Evolutionary conservation across 2,797 vertebrate species (phyloP), one percentile per base, ranked within the genome.

Genomic region (Melanotaenia pygmaea): DNA sequence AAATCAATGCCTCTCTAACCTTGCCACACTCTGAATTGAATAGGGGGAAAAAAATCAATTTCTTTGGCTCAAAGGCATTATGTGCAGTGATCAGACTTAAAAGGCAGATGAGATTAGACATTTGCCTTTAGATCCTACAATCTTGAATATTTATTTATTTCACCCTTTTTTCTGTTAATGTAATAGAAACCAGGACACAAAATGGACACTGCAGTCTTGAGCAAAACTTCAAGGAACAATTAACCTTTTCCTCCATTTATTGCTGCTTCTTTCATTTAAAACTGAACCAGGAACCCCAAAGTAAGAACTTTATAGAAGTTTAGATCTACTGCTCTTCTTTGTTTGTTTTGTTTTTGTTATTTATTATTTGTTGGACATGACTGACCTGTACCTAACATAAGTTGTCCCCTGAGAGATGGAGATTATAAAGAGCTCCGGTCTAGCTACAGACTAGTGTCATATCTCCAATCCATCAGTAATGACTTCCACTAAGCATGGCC

Each of bases 401-500:
- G 18, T 32, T 1, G 20, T 7, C 57, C 50, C 20, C 20, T 53
- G 28, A 24, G n/a, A 12, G 56, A 22, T 13, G 11, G 58, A 50
- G 32, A 69, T 67, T 37, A 70, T 60, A 63, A 67, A 66, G 20
- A 56, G 22, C 22, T 54, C 24, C 28, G 12, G 24, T 47, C 45
- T 47, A 20, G 18, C 45, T 47, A 47, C 45, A n/a, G 45, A 47
- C 45, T 28, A 24, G 68, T 63, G 32, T 70, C 67, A 62, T 45
- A 61, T 80, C 64, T 59, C 34, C 20, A 66, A 67, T 74, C 74
- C 74, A 16, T 56, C 53, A 56, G 22, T 43, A n/a, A 7, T 78
- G 71, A 79, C 86, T 82, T 80, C 72, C 68, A 53, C 64, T 58
- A 64, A 77, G 83, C 74, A 69, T 10, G 47, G 43, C 59, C 79